Percentiles rank a stretch among this genome's conserved stretches.
Conservation (phyloP, 1,140 invertebrate genomes). For the Vanessa atalanta region DNA sequence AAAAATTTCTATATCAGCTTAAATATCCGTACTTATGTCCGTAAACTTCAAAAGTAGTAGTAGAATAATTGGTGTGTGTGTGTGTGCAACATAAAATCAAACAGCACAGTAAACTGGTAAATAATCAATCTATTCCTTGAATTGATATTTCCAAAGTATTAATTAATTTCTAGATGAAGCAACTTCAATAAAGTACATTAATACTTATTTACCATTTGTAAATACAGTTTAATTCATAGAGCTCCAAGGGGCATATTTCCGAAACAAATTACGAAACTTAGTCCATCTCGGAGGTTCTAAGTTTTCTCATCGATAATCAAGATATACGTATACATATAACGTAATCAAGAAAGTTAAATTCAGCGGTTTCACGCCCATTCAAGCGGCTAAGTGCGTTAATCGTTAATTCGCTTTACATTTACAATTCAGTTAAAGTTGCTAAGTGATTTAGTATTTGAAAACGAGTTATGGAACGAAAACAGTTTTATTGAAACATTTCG, state of each 20-base stretch:
- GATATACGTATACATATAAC: background rate
- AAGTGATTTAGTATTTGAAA: slow-evolving; percentile 14
- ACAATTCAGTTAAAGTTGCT: background rate
- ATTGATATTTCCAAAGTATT: too few relatives aligned
- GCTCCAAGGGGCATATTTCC: background rate
- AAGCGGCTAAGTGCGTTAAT: slow-evolving; percentile 9
- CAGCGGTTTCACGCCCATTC: background rate
- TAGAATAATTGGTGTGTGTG: too few relatives aligned
- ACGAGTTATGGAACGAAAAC: slow-evolving; percentile 12
- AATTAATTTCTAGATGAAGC: too few relatives aligned
- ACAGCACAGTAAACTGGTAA: too few relatives aligned
- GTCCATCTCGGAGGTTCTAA: background rate
- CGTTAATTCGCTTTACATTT: slow-evolving; percentile 8
- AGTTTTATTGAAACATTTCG: slow-evolving; percentile 10
- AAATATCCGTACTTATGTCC: too few relatives aligned
- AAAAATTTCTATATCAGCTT: too few relatives aligned
- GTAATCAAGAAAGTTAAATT: slow-evolving; percentile 14
- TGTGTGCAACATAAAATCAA: too few relatives aligned
- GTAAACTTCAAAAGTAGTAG: too few relatives aligned
- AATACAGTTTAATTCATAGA: background rate
- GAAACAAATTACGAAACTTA: background rate
- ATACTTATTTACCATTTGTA: background rate
- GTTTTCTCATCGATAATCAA: background rate
- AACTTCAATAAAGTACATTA: too few relatives aligned
- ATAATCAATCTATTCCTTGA: too few relatives aligned